Evolutionary conservation across 2,797 vertebrate genomes (phyloP).

Genomic region (Fistularia tabacaria): DNA sequence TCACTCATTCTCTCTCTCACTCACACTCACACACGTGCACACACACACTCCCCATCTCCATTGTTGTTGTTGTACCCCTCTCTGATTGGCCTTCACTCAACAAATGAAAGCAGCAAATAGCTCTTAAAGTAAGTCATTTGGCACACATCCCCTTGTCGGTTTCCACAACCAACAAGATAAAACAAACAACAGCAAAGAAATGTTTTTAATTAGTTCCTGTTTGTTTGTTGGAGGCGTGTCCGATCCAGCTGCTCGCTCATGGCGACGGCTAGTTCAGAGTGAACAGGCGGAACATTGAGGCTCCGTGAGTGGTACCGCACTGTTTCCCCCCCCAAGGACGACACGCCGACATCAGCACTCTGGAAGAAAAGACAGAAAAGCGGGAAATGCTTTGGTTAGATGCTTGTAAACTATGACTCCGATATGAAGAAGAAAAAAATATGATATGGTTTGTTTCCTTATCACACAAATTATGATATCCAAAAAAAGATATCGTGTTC

Average conservation of each 20-base stretch:
- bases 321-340: constrained; percentile 45
- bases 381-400: constrained; percentile 34
- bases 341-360: constrained; percentile 71
- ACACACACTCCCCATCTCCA: neutral
- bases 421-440: constrained; percentile 48
- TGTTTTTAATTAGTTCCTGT: constrained; percentile 56
- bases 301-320: constrained; percentile 34
- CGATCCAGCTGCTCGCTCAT: constrained; percentile 28
- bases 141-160: constrained; percentile 61
- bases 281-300: constrained; percentile 35
- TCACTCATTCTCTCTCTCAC: constrained; percentile 25
- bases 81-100: constrained; percentile 62
- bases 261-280: constrained; percentile 34
- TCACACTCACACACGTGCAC: too few relatives aligned
- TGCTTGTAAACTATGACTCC: constrained; percentile 31
- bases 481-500: constrained; percentile 18
- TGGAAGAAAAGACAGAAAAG: constrained; percentile 47
- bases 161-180: constrained; percentile 53
- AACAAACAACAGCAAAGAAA: constrained; percentile 9
- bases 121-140: constrained; percentile 61
- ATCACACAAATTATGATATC: constrained; percentile 33
- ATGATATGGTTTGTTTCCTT: constrained; percentile 45
- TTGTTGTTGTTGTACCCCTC: constrained; percentile 43
- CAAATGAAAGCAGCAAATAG: constrained; percentile 63
- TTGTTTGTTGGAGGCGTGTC: constrained; percentile 54